A percentile compares a stretch with the other conserved stretches of the same genome.
These are phyloP conservation scores for Rutpela maculata DNA, from an alignment of 2,888 invertebrate species.

Conservation along the genomic window DNA sequence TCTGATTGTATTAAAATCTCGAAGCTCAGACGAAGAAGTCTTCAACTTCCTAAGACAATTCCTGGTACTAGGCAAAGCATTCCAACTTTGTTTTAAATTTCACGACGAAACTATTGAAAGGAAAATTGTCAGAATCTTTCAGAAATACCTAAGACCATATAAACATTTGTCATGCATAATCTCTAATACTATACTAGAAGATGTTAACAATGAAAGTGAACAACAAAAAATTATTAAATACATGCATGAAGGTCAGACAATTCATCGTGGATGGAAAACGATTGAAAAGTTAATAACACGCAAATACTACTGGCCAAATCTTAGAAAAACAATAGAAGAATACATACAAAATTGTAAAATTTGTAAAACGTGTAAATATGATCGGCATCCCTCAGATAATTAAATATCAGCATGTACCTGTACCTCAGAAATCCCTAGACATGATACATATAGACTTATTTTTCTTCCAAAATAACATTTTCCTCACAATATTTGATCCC, in stretches of 20 bases:
- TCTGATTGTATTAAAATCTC: too few species aligned
- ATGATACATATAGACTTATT: constrained; percentile 37
- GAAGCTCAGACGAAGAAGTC: too few species aligned
- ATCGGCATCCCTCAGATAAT: constrained; percentile 26
- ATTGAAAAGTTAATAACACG: constrained; percentile 11
- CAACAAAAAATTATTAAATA: constrained; percentile 24
- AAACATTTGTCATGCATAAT: neutral
- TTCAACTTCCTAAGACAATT: neutral
- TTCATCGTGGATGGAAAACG: constrained; percentile 31
- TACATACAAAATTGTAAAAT: constrained; percentile 11
- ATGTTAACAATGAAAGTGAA: neutral
- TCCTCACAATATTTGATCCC: constrained; percentile 11
- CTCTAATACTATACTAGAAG: neutral
- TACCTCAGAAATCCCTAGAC: constrained; percentile 32
- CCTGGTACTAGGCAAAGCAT: neutral
- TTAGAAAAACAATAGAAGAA: constrained; percentile 5
- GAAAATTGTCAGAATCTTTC: neutral
- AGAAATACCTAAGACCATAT: neutral
- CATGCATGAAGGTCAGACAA: constrained; percentile 32
- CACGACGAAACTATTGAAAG: neutral
- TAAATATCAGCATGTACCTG: constrained; percentile 33
- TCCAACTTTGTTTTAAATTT: neutral
- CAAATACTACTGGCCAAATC: constrained; percentile 28
- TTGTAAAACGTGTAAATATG: constrained; percentile 27
- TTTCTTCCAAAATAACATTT: constrained; percentile 29